Base-by-base conservation (phyloP, 2,797 vertebrate species). In the Danio albolineatus region DNA sequence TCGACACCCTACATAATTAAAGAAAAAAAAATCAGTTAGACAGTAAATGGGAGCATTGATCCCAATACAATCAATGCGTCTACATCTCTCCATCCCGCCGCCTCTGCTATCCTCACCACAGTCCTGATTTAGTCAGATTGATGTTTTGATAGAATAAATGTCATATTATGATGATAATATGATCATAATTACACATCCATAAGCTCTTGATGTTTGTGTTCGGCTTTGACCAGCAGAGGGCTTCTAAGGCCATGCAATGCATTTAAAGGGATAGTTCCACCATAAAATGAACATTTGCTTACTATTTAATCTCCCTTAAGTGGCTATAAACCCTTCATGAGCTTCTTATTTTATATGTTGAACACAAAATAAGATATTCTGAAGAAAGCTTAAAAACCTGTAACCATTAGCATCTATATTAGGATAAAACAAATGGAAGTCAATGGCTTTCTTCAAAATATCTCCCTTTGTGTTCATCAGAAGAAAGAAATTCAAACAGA, bases 41-140 rank as follows among this genome's bases (percentile, higher is more conserved):
- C 93, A 95, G 94, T 95, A 94, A 95, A 95, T 95, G 94, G 91
- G 90, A 88, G 89, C 92, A 95, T 91, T 94, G 94, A 95, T 94
- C 91, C 84, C 84, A 80, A 89, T 0, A 85, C 88, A 94, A 95
- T 95, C 94, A 88, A 95, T 95, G 91, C 85, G 84, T 89, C 90
- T 87, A 91, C 78, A 79, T 84, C 78, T 77, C 80, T 71, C 48
- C 71, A 28, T 78, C 65, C 71, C 13, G 39, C 64, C 36, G 4
- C 10, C 60, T 76, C 59, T 62, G 53, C 77, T 51, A 4, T 13
- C 14, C 14, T 60, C 56, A 71, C 76, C 48, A 74, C 79, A 78
- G 77, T 71, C 73, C 74, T 7, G 66, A 28, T 80, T 84, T 78
- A 78, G 7, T 44, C 2, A 54, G 49, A 8, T 71, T 64, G 17